Conservation (phyloP, 2,797 vertebrate genomes). For the Helarctos malayanus region DNA sequence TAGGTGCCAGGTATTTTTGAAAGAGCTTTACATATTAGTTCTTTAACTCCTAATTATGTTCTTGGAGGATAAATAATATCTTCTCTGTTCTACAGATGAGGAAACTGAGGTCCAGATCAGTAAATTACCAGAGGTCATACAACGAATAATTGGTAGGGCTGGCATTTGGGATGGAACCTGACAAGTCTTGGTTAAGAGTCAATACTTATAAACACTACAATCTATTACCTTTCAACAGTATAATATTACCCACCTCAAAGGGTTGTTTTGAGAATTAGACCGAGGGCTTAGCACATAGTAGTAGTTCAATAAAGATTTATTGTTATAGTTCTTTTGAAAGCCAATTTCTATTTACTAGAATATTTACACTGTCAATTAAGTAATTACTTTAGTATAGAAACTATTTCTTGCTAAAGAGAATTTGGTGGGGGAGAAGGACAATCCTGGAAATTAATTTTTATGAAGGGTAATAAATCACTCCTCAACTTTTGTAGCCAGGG, state of each 20-base stretch:
- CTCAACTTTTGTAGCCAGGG: background rate
- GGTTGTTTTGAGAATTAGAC: constrained; percentile 43
- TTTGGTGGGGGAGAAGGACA: background rate
- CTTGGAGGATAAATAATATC: constrained; percentile 21
- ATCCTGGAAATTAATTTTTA: constrained; percentile 53
- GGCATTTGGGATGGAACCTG: background rate
- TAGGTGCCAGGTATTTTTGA: constrained; percentile 48
- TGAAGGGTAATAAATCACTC: constrained; percentile 35
- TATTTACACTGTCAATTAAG: constrained; percentile 52
- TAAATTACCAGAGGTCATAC: constrained; percentile 37
- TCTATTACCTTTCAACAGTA: constrained; percentile 2
- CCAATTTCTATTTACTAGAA: constrained; percentile 49
- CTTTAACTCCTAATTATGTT: constrained; percentile 59
- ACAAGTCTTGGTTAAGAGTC: constrained; percentile 43
- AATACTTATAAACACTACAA: background rate
- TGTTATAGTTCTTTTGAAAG: constrained; percentile 35
- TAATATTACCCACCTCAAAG: constrained; percentile 44
- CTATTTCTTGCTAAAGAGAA: background rate
- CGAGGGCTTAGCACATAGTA: background rate
- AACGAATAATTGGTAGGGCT: constrained; percentile 3
- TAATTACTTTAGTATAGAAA: constrained; percentile 50
- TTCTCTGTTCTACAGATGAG: constrained; percentile 30
- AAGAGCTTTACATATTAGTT: constrained; percentile 63
- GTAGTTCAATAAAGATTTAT: constrained; percentile 9
- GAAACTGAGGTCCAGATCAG: constrained; percentile 23